A percentile compares a stretch with the other conserved stretches of the same genome.
phyloP scores from a whole-genome alignment of 2,113 vertebrate genomes.

The Psilopogon haemacephalus region DNA sequence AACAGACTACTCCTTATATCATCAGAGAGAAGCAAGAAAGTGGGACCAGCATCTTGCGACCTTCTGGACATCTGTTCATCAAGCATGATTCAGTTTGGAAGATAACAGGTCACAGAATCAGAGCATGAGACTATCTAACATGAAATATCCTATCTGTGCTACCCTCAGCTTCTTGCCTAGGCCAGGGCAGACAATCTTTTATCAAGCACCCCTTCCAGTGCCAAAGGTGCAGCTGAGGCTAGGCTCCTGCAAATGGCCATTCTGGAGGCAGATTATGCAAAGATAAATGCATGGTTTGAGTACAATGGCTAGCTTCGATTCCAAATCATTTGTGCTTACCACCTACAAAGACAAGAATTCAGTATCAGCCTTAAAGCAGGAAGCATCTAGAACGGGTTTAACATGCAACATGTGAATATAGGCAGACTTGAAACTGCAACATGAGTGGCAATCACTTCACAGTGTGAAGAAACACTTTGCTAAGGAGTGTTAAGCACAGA shows the following conservation, averaged over 20 bases:
- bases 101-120: neutral
- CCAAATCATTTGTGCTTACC: neutral
- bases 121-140: neutral
- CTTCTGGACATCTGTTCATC: neutral
- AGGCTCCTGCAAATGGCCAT: neutral
- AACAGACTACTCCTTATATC: neutral
- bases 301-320: neutral
- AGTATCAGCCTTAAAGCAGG: neutral
- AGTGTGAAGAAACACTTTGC: no score
- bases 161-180: neutral
- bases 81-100: neutral
- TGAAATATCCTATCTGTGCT: neutral
- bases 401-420: neutral
- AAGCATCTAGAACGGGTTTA: neutral
- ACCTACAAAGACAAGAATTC: accelerated
- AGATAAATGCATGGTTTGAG: neutral
- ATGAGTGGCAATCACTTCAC: neutral
- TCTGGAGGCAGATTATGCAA: neutral
- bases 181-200: neutral
- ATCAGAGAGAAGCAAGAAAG: conserved; percentile 7
- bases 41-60: neutral
- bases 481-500: neutral
- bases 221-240: neutral
- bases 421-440: neutral
- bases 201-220: neutral